Percentiles rank a stretch among this genome's conserved stretches.
Conservation (phyloP, 1,140 invertebrate species). For the Drosophila fuyamai region DNA sequence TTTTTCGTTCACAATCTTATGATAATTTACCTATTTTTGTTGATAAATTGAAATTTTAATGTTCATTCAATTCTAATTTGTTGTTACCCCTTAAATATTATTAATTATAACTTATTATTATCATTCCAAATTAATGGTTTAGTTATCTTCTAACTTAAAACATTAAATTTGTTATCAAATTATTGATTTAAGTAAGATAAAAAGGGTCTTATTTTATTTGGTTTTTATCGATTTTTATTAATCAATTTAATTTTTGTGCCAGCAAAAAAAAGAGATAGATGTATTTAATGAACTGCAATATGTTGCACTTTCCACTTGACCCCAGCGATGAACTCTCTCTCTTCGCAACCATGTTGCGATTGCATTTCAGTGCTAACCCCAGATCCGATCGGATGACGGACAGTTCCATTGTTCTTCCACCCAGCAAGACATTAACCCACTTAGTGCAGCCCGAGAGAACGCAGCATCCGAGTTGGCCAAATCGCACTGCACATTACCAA, state of each 20-base stretch:
- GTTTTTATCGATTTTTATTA: background rate
- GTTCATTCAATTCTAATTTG: too few relatives aligned
- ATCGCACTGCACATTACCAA: slow-evolving; percentile 49
- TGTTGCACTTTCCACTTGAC: slow-evolving; percentile 35
- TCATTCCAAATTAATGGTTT: too few relatives aligned
- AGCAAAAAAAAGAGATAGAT: background rate
- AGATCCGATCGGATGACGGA: slow-evolving; percentile 39
- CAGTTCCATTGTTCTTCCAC: slow-evolving; percentile 56
- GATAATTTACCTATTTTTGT: too few relatives aligned
- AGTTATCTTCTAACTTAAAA: too few relatives aligned
- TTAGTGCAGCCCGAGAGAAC: slow-evolving; percentile 44
- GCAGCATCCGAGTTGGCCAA: slow-evolving; percentile 28
- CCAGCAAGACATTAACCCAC: slow-evolving; percentile 73
- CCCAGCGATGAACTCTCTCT: slow-evolving; percentile 20
- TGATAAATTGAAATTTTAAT: too few relatives aligned
- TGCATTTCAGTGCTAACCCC: slow-evolving; percentile 28
- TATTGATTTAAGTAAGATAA: background rate
- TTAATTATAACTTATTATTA: too few relatives aligned
- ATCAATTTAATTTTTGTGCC: background rate
- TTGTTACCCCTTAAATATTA: too few relatives aligned
- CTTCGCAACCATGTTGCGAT: background rate
- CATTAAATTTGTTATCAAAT: too few relatives aligned
- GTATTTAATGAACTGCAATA: slow-evolving; percentile 13
- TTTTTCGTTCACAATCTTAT: too few relatives aligned
- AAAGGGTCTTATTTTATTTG: background rate